phyloP scores from a whole-genome alignment of 2,113 vertebrate genomes.

The Mustela nigripes region DNA sequence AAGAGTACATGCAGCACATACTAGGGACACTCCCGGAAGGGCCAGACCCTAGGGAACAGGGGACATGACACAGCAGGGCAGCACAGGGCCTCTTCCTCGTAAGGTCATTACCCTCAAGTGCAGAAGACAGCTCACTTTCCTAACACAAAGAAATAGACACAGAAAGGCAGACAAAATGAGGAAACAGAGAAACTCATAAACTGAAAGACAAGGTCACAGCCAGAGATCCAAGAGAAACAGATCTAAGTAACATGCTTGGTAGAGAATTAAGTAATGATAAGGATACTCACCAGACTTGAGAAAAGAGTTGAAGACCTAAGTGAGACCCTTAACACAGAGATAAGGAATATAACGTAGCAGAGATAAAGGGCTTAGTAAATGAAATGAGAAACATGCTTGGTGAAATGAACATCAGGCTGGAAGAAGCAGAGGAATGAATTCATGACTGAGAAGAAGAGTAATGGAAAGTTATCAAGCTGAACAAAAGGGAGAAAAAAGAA shows the following conservation, averaged over 20 bases:
- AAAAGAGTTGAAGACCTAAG: neutral
- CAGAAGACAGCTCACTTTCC: neutral
- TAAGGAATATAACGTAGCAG: neutral
- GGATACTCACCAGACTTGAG: neutral
- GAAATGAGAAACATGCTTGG: neutral
- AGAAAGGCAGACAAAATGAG: neutral
- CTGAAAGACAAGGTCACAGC: neutral
- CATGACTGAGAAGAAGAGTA: neutral
- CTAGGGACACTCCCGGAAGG: neutral
- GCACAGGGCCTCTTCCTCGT: neutral
- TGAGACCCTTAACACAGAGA: neutral
- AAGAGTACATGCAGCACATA: neutral
- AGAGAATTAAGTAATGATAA: neutral
- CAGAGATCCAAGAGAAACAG: neutral
- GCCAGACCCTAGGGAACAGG: too few relatives aligned
- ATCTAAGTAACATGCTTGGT: neutral
- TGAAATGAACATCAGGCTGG: neutral
- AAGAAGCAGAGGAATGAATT: neutral
- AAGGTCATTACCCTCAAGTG: neutral
- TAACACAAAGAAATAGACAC: neutral
- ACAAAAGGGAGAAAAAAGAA: neutral
- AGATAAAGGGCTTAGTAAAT: neutral
- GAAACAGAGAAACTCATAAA: neutral
- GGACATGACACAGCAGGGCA: neutral
- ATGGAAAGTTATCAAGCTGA: neutral